Conservation (phyloP, 2,888 invertebrate genomes). For the Entomobrya multifasciata region DNA sequence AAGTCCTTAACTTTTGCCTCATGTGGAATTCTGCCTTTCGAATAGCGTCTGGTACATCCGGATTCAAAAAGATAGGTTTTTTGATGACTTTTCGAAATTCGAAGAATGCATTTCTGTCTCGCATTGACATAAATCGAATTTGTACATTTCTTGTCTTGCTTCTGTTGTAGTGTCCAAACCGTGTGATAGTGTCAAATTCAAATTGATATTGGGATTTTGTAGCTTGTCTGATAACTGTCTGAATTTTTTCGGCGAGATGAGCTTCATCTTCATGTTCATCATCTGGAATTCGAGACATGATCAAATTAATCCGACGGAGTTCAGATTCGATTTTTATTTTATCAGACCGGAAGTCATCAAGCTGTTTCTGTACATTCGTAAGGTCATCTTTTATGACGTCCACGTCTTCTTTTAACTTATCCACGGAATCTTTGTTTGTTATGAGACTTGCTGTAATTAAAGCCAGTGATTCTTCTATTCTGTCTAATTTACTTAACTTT, state of each 20-base stretch:
- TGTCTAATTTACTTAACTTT: no score
- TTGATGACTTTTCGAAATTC: background rate
- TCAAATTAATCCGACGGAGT: background rate
- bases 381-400: no score
- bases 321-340: background rate
- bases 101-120: background rate
- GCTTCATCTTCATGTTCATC: background rate
- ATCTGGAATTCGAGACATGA: background rate
- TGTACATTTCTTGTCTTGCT: background rate
- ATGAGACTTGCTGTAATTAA: no score
- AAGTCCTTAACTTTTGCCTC: background rate
- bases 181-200: background rate
- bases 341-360: background rate
- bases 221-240: background rate
- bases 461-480: no score
- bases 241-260: background rate
- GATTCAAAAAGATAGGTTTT: background rate
- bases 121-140: background rate
- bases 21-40: background rate
- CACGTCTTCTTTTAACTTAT: no score
- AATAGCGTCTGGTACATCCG: background rate
- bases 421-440: no score
- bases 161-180: background rate
- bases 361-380: no score
- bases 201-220: background rate